A percentile compares a stretch with the other conserved stretches of the same genome.
These are phyloP conservation scores for Danionella dracula DNA, from an alignment of 2,797 vertebrate species.

Conservation along the genomic window DNA sequence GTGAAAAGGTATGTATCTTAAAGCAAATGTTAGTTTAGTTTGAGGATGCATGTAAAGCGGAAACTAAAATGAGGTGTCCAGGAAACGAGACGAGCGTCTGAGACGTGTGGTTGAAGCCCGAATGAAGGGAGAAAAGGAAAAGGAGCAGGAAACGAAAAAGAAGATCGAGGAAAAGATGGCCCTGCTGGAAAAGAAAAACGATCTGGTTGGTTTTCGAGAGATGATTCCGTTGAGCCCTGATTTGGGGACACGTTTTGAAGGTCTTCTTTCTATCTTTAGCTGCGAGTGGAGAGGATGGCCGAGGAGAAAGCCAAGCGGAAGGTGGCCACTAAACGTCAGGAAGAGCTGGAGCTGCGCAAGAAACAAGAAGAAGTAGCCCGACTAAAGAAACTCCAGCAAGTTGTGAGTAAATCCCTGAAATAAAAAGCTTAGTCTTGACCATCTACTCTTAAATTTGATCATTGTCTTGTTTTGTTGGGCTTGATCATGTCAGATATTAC, in stretches of 20 bases:
- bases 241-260: too few species aligned
- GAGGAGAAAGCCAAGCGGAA: slow-evolving; percentile 74
- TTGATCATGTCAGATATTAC: too few species aligned
- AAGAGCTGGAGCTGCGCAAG: slow-evolving; percentile 70
- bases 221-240: background rate
- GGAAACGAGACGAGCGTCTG: slow-evolving; percentile 86
- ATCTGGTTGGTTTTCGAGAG: slow-evolving; percentile 70
- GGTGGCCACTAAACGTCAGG: slow-evolving; percentile 64
- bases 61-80: slow-evolving; percentile 44
- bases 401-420: slow-evolving; percentile 40
- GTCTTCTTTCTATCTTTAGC: slow-evolving; percentile 42
- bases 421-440: background rate
- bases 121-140: slow-evolving; percentile 79
- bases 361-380: slow-evolving; percentile 82
- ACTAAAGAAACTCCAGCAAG: slow-evolving; percentile 62
- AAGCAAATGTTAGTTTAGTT: background rate
- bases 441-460: too few species aligned
- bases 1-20: slow-evolving; percentile 71
- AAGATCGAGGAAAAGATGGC: slow-evolving; percentile 85
- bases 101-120: slow-evolving; percentile 84
- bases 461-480: too few species aligned
- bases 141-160: slow-evolving; percentile 89
- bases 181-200: slow-evolving; percentile 83
- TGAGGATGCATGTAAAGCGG: background rate
- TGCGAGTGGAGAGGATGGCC: slow-evolving; percentile 71